Conservation (phyloP, 1,140 invertebrate genomes). For the Chironomus striatipennis region DNA sequence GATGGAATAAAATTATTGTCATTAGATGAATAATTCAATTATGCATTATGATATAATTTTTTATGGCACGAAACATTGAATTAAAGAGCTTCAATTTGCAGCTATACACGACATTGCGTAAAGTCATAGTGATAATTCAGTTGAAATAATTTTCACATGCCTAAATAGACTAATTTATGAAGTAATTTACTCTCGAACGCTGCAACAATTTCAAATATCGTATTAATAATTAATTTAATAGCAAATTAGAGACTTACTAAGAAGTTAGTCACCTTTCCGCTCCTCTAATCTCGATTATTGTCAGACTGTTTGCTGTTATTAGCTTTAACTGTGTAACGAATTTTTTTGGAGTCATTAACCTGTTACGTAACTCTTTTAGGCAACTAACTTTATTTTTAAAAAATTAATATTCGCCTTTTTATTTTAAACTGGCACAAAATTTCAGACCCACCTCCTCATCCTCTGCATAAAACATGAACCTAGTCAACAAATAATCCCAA, state of each 20-base stretch:
- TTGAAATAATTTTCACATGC: not conserved
- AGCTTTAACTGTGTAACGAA: no score
- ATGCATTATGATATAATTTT: not conserved
- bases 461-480: no score
- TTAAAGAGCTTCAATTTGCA: not conserved
- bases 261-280: conserved; percentile 11
- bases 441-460: no score
- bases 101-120: no score
- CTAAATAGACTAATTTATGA: not conserved
- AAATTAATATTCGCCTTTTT: no score
- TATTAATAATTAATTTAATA: not conserved
- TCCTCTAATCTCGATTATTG: not conserved
- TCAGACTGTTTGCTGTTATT: no score
- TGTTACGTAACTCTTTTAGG: no score
- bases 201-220: not conserved
- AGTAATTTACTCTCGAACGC: not conserved
- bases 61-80: not conserved
- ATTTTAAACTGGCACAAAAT: no score
- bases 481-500: no score
- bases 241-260: not conserved
- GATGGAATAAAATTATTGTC: conserved; percentile 2
- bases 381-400: no score
- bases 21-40: conserved; percentile 9
- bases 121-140: not conserved
- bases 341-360: no score